Conservation (phyloP, 2,888 invertebrate species). For the Eledona agricola region DNA sequence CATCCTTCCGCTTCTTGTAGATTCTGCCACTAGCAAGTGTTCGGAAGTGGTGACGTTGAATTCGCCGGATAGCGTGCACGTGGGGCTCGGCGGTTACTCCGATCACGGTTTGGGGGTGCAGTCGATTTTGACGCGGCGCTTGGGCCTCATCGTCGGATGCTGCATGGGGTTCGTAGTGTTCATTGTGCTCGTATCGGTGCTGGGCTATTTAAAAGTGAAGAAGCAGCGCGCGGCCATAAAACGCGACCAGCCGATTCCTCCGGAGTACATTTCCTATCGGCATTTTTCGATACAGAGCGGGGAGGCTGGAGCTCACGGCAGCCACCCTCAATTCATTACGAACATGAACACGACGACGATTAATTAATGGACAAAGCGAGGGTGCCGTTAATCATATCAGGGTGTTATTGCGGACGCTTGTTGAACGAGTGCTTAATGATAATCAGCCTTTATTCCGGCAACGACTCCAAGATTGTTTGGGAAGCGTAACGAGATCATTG, state of each 20-base stretch:
- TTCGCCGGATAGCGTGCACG: slow-evolving; percentile 73
- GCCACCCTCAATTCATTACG: slow-evolving; percentile 62
- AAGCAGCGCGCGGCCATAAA: slow-evolving; percentile 82
- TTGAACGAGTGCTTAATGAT: slow-evolving; percentile 23
- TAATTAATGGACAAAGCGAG: slow-evolving; percentile 43
- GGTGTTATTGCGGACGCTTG: slow-evolving; percentile 19
- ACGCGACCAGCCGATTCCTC: slow-evolving; percentile 74
- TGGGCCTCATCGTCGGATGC: slow-evolving; percentile 87
- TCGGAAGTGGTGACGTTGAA: slow-evolving; percentile 79
- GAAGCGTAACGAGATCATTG: slow-evolving; percentile 12
- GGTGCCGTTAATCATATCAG: slow-evolving; percentile 35
- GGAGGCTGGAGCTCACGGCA: slow-evolving; percentile 61
- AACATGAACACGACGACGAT: slow-evolving; percentile 60
- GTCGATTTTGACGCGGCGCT: slow-evolving; percentile 80
- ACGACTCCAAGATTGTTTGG: slow-evolving; percentile 11
- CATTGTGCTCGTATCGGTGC: slow-evolving; percentile 81
- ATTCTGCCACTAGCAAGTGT: slow-evolving; percentile 80
- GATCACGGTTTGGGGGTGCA: slow-evolving; percentile 65
- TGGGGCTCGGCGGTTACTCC: slow-evolving; percentile 60
- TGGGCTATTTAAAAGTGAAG: slow-evolving; percentile 86
- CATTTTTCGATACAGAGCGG: slow-evolving; percentile 77
- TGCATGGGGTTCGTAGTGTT: slow-evolving; percentile 88
- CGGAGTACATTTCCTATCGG: slow-evolving; percentile 83
- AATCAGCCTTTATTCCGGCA: slow-evolving; percentile 21
- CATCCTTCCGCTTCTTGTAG: slow-evolving; percentile 68